Evolutionary conservation across 2,888 invertebrate species (phyloP), one percentile per base, ranked within the genome.

Genomic region (Trilocha varians): DNA sequence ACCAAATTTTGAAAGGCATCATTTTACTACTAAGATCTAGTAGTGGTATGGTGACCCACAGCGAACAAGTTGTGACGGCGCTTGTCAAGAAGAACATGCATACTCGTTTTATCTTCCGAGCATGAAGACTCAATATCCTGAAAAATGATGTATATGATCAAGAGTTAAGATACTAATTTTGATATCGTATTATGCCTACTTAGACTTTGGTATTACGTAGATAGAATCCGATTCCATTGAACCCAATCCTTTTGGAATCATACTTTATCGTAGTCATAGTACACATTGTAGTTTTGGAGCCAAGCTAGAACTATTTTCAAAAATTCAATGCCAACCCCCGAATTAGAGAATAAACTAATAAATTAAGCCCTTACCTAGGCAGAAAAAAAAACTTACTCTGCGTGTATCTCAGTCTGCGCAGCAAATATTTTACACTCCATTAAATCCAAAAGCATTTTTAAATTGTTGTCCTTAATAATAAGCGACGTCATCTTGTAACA

Each of bases 1-100:
- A 78, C 83, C 84, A 83, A 46, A 83, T 79, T 45, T 65, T 69
- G 40, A 82, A 83, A 5, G 83, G 84, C 41, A 80, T 82, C 0
- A 60, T 61, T 41, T 74, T 64, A 4, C 62, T 72, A 2, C 60
- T 57, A 1, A 52, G 56, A 17, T 80, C 77, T 5, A 82, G 66
- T 9, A 82, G 47, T 1, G 84, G 84, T 42, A 76, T 70, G 44
- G 75, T 55, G 1, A 69, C 75, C 84, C 84, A 84, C 14, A 80
- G 53, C 0, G 68, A 63, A 48, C 71, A 70, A 0, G 80, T 80
- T 0, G 68, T 69, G 5, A 62, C 49, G 0, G 77, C 78, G 34
- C 69, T 71, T 8, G 58, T 53, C 43, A 80, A 41, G 43, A 83
- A 79, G 46, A 78, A 69, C 35, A 60, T 44, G 40, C 76, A 76